These are phyloP conservation scores for Pasiphila rectangulata DNA, from an alignment of 2,888 invertebrate species.

Conservation along the genomic window DNA sequence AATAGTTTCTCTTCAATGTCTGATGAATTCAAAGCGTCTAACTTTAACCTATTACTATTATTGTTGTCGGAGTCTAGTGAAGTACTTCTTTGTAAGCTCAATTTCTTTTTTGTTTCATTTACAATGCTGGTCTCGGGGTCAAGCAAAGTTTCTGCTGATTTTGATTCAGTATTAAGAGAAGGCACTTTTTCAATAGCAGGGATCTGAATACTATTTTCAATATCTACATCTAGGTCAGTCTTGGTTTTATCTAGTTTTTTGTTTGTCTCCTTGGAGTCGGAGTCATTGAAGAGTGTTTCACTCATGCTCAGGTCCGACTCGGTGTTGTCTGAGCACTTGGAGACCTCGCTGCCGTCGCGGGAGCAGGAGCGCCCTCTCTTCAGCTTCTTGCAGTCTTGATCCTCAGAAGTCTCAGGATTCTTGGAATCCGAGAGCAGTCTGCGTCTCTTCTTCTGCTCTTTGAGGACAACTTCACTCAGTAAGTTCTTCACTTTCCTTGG, in stretches of 20 bases:
- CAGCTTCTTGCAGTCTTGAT: conserved; percentile 63
- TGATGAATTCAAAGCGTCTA: conserved; percentile 71
- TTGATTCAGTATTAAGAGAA: conserved; percentile 71
- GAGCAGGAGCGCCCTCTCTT: conserved; percentile 76
- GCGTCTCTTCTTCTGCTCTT: conserved; percentile 78
- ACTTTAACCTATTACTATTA: conserved; percentile 77
- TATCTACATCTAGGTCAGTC: conserved; percentile 80
- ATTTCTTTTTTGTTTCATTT: conserved; percentile 63
- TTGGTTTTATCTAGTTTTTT: conserved; percentile 78
- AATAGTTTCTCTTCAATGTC: conserved; percentile 82
- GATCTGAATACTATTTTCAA: conserved; percentile 79
- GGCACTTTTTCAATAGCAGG: conserved; percentile 78
- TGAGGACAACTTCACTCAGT: conserved; percentile 80
- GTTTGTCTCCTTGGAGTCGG: conserved; percentile 70
- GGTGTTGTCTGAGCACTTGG: conserved; percentile 81
- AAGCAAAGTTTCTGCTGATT: conserved; percentile 62
- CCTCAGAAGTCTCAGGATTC: conserved; percentile 56
- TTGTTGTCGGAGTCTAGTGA: conserved; percentile 79
- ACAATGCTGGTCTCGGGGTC: conserved; percentile 61
- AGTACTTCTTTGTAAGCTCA: conserved; percentile 79
- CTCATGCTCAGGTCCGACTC: conserved; percentile 84
- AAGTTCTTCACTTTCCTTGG: conserved; percentile 82
- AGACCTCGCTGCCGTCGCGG: conserved; percentile 81
- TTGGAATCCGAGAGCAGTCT: conserved; percentile 80
- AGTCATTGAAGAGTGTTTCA: conserved; percentile 74